Evolutionary conservation across 1,140 invertebrate species (phyloP).

Genomic region (Dolichoris vasculosae): DNA sequence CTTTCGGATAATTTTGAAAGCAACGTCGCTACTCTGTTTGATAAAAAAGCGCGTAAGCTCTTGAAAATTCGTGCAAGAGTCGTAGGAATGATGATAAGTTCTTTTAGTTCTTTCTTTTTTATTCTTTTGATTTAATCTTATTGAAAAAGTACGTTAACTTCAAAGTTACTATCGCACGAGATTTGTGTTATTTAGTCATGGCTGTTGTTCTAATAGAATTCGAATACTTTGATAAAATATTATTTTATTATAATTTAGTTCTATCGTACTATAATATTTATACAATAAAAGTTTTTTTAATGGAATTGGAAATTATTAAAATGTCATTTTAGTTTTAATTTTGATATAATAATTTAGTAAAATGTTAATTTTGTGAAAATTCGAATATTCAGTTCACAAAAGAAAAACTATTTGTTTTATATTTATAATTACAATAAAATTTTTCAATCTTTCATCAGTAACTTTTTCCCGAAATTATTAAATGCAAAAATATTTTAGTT

Average conservation of each 20-base stretch:
- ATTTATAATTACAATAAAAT: too few relatives aligned
- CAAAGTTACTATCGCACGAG: slow-evolving; percentile 11
- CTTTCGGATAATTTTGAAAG: not conserved
- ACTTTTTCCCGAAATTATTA: too few relatives aligned
- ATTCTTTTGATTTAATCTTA: slow-evolving; percentile 28
- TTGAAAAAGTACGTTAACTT: slow-evolving; percentile 46
- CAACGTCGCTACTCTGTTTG: not conserved
- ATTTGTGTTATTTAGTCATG: slow-evolving; percentile 4
- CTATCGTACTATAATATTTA: not conserved
- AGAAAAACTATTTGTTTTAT: too few relatives aligned
- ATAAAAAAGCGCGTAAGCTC: slow-evolving; percentile 32
- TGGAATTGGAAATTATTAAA: too few relatives aligned
- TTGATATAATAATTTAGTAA: too few relatives aligned
- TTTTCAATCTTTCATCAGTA: too few relatives aligned
- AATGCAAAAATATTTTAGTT: too few relatives aligned
- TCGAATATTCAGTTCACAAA: too few relatives aligned
- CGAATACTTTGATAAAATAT: not conserved
- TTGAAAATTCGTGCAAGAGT: slow-evolving; percentile 36
- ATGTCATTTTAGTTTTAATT: too few relatives aligned
- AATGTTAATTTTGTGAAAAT: too few relatives aligned
- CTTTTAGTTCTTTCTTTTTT: slow-evolving; percentile 15
- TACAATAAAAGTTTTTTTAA: not conserved
- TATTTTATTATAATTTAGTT: not conserved
- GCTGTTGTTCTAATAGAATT: not conserved
- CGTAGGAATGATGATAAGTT: slow-evolving; percentile 35